A percentile compares a stretch with the other conserved stretches of the same genome.
Evolutionary conservation across 2,113 vertebrate genomes (phyloP).

Genomic region (Ia io): DNA sequence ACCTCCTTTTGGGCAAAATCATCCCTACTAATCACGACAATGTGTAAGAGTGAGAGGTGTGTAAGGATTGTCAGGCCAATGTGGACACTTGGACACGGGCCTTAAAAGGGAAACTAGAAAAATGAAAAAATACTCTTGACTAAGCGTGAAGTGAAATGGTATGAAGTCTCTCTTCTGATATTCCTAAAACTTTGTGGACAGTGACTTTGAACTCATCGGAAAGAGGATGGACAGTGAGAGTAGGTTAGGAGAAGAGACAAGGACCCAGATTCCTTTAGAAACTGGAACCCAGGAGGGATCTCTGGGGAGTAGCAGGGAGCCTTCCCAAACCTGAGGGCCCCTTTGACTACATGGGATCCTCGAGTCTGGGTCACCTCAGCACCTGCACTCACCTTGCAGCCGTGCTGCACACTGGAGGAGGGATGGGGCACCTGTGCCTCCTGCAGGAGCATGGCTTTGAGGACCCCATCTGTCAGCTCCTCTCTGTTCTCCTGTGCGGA

Average conservation of each 20-base stretch:
- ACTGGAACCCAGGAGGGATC: neutral
- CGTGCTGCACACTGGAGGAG: fast-evolving
- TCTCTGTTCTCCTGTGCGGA: fast-evolving
- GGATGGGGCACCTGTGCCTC: neutral
- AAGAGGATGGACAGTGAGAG: no score
- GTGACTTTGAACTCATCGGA: no score
- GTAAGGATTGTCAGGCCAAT: neutral
- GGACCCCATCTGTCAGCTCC: fast-evolving
- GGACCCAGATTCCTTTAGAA: neutral
- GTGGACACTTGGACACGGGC: fast-evolving
- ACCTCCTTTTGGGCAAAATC: neutral
- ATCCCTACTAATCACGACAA: fast-evolving
- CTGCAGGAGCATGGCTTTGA: no score
- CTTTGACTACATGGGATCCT: neutral
- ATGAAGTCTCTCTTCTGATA: neutral
- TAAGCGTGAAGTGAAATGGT: no score
- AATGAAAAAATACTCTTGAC: neutral
- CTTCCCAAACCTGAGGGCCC: no score
- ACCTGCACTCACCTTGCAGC: neutral
- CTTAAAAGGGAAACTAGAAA: neutral
- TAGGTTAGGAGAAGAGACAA: neutral
- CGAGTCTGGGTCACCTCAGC: neutral
- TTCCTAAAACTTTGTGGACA: no score
- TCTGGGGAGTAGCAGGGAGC: neutral
- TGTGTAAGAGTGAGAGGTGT: neutral